Conservation (phyloP, 2,888 invertebrate genomes). For the Epistrophella euchroma region DNA sequence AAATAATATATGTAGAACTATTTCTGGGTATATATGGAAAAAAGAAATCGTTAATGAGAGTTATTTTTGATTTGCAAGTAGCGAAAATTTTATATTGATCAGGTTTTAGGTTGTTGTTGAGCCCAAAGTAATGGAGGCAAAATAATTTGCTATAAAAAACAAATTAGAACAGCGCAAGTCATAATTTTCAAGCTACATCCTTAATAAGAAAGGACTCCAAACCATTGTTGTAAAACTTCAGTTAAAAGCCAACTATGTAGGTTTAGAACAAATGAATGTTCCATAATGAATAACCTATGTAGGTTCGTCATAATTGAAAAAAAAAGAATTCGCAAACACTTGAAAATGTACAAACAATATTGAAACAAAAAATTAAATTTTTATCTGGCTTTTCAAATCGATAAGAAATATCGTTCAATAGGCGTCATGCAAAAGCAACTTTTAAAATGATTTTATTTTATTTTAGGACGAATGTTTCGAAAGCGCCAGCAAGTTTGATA, state of each 20-base stretch:
- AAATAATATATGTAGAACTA: not conserved
- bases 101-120: no score
- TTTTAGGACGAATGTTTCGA: no score
- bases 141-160: not conserved
- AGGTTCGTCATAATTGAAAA: not conserved
- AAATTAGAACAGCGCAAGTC: not conserved
- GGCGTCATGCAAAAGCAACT: no score
- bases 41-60: not conserved
- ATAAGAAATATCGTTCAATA: conserved; percentile 5
- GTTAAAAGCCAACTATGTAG: no score
- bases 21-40: no score
- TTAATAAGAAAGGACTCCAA: no score
- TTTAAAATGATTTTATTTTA: no score
- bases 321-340: not conserved
- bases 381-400: not conserved
- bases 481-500: no score
- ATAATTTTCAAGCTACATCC: not conserved
- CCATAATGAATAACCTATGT: not conserved
- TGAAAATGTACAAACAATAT: not conserved
- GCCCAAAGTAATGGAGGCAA: not conserved
- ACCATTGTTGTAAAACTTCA: no score
- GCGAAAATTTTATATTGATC: no score
- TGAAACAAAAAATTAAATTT: not conserved
- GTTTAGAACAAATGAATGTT: not conserved
- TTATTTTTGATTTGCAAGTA: not conserved